These are phyloP conservation scores for Chironomus riparius DNA, from an alignment of 2,888 invertebrate species.

Conservation along the genomic window DNA sequence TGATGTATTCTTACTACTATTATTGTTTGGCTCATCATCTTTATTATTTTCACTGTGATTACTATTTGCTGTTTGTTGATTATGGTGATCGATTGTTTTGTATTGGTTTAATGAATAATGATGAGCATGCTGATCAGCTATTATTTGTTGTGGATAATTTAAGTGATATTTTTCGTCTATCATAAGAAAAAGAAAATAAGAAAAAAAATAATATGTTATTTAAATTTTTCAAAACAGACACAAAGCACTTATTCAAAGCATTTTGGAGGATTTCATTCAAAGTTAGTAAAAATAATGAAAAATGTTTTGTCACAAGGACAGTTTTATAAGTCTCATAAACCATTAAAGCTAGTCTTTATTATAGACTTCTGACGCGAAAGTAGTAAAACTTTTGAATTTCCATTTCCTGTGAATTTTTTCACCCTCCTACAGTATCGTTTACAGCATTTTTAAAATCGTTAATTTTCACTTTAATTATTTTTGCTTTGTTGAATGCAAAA, in stretches of 20 bases:
- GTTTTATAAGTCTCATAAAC: too few relatives aligned
- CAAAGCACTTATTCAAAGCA: too few relatives aligned
- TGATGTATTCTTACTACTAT: slow-evolving; percentile 20
- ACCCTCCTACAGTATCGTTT: neutral
- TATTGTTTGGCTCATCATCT: slow-evolving; percentile 22
- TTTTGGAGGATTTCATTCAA: too few relatives aligned
- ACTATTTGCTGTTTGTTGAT: slow-evolving; percentile 11
- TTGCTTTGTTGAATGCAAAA: neutral
- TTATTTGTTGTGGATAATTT: slow-evolving; percentile 15
- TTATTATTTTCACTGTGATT: neutral
- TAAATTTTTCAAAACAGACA: too few relatives aligned
- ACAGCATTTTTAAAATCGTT: slow-evolving; percentile 10
- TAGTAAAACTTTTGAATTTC: neutral
- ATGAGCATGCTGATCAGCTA: slow-evolving; percentile 20
- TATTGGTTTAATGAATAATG: slow-evolving; percentile 1
- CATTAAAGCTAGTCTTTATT: neutral
- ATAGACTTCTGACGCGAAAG: neutral
- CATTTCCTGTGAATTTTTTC: neutral
- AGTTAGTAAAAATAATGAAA: too few relatives aligned
- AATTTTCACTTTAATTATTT: slow-evolving; percentile 24
- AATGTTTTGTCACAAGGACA: too few relatives aligned
- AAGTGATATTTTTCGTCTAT: slow-evolving; percentile 19
- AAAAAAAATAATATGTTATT: neutral
- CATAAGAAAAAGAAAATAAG: neutral
- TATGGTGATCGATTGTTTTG: slow-evolving; percentile 30